Conservation (phyloP, 2,113 vertebrate genomes). For the Elaphurus davidianus region DNA sequence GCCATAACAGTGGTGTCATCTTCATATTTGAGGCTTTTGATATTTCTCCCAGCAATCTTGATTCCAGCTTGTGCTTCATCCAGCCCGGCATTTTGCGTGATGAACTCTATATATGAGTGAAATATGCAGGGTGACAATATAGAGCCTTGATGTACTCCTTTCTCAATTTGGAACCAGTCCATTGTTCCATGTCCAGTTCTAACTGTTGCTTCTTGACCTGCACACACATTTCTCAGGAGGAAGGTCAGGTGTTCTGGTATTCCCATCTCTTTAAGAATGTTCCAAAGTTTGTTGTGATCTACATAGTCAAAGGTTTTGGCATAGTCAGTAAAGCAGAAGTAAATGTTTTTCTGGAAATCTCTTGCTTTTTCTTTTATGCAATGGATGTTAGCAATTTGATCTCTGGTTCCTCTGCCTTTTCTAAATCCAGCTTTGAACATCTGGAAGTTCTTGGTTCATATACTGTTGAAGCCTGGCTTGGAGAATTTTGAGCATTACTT, state of each 20-base stretch:
- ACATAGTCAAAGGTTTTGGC: neutral
- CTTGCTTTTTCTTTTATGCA: neutral
- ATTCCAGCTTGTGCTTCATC: neutral
- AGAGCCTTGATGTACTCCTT: neutral
- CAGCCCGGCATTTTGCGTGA: neutral
- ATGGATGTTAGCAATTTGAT: neutral
- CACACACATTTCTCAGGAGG: neutral
- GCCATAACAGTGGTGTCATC: neutral
- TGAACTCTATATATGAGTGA: neutral
- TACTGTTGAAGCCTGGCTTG: neutral
- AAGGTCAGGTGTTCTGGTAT: neutral
- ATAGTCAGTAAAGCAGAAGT: neutral
- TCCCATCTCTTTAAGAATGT: neutral
- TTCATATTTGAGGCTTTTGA: neutral
- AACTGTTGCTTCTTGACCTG: neutral
- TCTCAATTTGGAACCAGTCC: neutral
- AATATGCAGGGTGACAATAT: neutral
- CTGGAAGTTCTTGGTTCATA: neutral
- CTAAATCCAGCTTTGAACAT: neutral
- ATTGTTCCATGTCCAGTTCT: neutral
- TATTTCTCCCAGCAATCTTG: neutral
- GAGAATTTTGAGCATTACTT: neutral
- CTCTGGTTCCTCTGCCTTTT: neutral
- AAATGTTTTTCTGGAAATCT: neutral
- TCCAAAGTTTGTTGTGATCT: neutral